These are phyloP conservation scores for Aplodontia rufa DNA, from an alignment of 2,113 vertebrate genomes.

Conservation along the genomic window DNA sequence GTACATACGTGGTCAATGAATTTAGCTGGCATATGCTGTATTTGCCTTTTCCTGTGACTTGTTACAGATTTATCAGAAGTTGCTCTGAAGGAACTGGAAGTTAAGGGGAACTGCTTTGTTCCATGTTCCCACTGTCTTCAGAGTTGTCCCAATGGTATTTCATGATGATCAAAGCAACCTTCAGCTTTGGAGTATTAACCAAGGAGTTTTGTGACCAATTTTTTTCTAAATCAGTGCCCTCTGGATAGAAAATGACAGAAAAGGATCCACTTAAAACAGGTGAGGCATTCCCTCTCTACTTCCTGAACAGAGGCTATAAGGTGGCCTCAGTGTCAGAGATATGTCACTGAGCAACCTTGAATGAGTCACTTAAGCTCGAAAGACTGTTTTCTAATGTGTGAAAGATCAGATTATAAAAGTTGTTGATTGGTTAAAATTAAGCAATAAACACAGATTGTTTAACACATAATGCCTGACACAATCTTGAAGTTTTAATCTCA, in stretches of 20 bases:
- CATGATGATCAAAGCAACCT: background rate
- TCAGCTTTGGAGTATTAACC: background rate
- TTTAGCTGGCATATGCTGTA: background rate
- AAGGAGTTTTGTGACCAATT: background rate
- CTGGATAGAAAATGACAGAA: background rate
- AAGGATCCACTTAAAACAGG: background rate
- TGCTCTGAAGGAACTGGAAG: background rate
- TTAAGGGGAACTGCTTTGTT: background rate
- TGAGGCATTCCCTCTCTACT: background rate
- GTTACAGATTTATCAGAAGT: background rate
- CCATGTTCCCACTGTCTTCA: background rate
- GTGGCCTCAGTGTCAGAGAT: background rate
- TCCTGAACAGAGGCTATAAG: background rate
- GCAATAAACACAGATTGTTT: background rate
- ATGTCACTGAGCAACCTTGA: background rate
- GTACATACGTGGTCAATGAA: background rate
- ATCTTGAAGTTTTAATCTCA: background rate
- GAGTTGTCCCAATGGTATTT: background rate
- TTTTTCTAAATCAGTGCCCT: background rate
- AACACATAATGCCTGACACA: background rate
- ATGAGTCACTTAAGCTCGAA: background rate
- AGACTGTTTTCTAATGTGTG: background rate
- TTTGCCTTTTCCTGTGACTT: background rate
- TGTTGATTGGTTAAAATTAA: background rate
- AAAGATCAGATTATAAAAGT: background rate